A percentile compares a stretch with the other conserved stretches of the same genome.
phyloP scores from a whole-genome alignment of 2,113 vertebrate species.

The Entosphenus tridentatus region DNA sequence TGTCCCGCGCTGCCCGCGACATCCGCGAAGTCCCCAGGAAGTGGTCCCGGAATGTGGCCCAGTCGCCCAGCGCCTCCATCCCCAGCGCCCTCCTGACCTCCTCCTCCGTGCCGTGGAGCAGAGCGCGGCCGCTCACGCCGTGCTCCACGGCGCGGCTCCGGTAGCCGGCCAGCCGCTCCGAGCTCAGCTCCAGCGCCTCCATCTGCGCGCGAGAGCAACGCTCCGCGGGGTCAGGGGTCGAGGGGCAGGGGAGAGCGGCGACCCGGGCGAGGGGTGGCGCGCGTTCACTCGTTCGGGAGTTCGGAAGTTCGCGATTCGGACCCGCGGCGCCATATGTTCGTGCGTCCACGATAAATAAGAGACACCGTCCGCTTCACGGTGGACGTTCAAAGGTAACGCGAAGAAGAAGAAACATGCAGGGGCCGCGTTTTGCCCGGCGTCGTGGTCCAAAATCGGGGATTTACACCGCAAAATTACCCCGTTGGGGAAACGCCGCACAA shows the following conservation, averaged over 20 bases:
- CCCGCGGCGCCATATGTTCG: no score
- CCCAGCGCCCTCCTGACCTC: conserved; percentile 12
- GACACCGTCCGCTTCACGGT: no score
- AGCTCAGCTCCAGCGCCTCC: conserved; percentile 10
- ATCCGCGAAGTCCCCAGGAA: conserved; percentile 10
- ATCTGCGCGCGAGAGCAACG: conserved; percentile 9
- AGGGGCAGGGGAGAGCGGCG: neutral
- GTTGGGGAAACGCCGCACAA: no score
- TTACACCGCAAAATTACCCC: no score
- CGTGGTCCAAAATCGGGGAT: no score
- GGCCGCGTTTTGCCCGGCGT: no score
- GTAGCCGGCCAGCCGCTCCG: conserved; percentile 9
- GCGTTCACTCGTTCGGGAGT: neutral
- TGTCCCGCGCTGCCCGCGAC: no score
- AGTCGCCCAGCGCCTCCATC: conserved; percentile 13
- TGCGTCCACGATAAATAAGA: no score
- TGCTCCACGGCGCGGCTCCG: conserved; percentile 8
- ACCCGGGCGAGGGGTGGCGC: neutral
- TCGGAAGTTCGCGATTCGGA: no score
- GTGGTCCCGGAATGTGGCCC: conserved; percentile 12
- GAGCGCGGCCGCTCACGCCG: conserved; percentile 11
- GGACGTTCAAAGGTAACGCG: no score
- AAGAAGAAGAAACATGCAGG: no score
- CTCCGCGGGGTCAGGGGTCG: neutral
- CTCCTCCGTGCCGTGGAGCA: conserved; percentile 11